phyloP scores from a whole-genome alignment of 2,797 vertebrate species.

The Lacerta agilis region DNA sequence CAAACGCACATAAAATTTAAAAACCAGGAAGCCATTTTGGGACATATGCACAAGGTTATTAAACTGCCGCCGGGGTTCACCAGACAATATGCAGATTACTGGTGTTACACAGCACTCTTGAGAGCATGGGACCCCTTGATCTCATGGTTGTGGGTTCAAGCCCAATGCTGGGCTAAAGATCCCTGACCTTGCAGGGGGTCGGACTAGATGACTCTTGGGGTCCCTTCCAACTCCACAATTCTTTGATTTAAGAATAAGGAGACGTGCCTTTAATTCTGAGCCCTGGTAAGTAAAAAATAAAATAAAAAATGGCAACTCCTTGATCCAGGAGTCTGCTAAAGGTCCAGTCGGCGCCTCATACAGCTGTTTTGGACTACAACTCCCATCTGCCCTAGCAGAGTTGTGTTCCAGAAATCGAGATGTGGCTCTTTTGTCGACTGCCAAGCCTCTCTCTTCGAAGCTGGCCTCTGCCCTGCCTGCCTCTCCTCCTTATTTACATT shows the following conservation, averaged over 20 bases:
- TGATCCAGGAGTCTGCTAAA: background rate
- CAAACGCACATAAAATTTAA: background rate
- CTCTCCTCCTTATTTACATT: conserved; percentile 43
- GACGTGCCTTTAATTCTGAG: background rate
- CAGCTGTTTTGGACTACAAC: too few species aligned
- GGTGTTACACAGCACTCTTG: too few species aligned
- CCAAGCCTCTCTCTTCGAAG: conserved; percentile 63
- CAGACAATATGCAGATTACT: background rate
- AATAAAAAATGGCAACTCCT: background rate
- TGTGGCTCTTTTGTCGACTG: conserved; percentile 43
- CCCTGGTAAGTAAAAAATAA: background rate
- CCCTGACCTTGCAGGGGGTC: too few species aligned
- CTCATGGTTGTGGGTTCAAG: too few species aligned
- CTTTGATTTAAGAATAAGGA: too few species aligned
- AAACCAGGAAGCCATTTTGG: background rate
- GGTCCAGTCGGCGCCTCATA: too few species aligned
- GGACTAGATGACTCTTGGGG: too few species aligned
- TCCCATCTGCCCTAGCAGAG: too few species aligned
- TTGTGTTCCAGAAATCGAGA: conserved; percentile 47
- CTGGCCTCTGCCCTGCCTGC: conserved; percentile 41
- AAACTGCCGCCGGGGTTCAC: background rate
- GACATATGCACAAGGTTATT: background rate
- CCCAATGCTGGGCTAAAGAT: too few species aligned
- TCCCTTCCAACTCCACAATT: too few species aligned
- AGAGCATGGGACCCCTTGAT: too few species aligned